A percentile compares a stretch with the other conserved stretches of the same genome.
Evolutionary conservation across 2,797 vertebrate genomes (phyloP).

Genomic region (Parauchenoglanis ngamensis): DNA sequence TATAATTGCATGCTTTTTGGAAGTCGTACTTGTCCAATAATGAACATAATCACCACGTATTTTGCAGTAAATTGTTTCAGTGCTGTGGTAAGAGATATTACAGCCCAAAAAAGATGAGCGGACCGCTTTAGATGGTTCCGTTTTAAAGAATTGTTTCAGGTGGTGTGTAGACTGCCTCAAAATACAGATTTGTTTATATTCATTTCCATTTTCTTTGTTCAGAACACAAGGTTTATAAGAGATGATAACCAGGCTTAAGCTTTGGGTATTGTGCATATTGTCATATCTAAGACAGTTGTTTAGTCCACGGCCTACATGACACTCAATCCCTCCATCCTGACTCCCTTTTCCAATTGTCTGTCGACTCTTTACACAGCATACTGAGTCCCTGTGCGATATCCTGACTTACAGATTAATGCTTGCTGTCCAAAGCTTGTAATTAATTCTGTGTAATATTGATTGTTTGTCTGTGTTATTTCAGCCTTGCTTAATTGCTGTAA

Average conservation of each 20-base stretch:
- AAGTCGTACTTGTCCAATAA: slow-evolving; percentile 50
- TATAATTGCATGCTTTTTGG: slow-evolving; percentile 47
- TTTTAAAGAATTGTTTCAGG: slow-evolving; percentile 37
- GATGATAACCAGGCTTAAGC: neutral
- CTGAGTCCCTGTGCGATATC: neutral
- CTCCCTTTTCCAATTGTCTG: neutral
- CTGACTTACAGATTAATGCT: slow-evolving; percentile 23
- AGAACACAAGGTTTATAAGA: neutral
- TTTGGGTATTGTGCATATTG: neutral
- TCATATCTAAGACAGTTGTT: neutral
- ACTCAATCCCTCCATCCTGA: no score
- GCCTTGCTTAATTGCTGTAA: neutral
- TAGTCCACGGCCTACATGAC: slow-evolving; percentile 6
- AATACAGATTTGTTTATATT: neutral
- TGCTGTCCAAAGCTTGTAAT: slow-evolving; percentile 33
- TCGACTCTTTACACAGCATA: neutral
- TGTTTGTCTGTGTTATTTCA: neutral
- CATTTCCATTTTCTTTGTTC: slow-evolving; percentile 10
- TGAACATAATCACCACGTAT: slow-evolving; percentile 41
- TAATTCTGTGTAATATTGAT: slow-evolving; percentile 24
- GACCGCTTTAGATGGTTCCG: neutral
- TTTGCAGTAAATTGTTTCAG: slow-evolving; percentile 35
- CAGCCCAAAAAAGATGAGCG: neutral
- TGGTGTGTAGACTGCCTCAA: neutral
- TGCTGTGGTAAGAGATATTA: neutral